phyloP scores from a whole-genome alignment of 2,797 vertebrate genomes.

The Peromyscus attwateri region DNA sequence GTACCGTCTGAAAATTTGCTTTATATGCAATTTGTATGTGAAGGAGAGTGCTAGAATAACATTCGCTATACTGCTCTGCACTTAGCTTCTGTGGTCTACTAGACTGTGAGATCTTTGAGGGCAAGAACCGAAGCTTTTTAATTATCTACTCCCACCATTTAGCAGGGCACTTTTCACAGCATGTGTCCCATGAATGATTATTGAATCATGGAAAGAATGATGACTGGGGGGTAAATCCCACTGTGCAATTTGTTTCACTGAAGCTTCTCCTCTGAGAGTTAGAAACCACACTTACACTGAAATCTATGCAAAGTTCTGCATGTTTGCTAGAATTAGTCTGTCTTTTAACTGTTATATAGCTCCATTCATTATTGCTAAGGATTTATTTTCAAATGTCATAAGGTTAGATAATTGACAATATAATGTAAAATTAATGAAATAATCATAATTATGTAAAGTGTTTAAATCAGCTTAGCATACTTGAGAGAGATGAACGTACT shows the following conservation, averaged over 20 bases:
- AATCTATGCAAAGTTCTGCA: background rate
- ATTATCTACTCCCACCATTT: conserved; percentile 48
- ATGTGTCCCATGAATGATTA: conserved; percentile 42
- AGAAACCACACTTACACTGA: background rate
- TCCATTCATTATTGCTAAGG: background rate
- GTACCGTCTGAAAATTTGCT: background rate
- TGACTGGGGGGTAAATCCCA: conserved; percentile 15
- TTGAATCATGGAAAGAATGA: conserved; percentile 57
- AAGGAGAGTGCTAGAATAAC: conserved; percentile 15
- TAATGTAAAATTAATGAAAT: background rate
- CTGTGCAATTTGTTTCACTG: conserved; percentile 31
- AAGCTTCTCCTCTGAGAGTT: conserved; percentile 17
- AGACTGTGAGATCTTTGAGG: conserved; percentile 55
- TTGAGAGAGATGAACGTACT: background rate
- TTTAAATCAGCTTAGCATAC: background rate
- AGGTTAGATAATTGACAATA: background rate
- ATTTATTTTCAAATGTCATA: background rate
- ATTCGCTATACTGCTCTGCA: background rate
- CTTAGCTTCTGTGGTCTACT: conserved; percentile 31
- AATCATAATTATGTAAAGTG: background rate
- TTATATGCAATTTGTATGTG: conserved; percentile 2
- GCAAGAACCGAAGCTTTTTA: conserved; percentile 66
- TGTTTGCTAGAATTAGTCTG: background rate
- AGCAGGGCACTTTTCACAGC: conserved; percentile 47
- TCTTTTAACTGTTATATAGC: background rate